Evolutionary conservation across 2,888 invertebrate species (phyloP).

Genomic region (Caenorhabditis macrosperma): DNA sequence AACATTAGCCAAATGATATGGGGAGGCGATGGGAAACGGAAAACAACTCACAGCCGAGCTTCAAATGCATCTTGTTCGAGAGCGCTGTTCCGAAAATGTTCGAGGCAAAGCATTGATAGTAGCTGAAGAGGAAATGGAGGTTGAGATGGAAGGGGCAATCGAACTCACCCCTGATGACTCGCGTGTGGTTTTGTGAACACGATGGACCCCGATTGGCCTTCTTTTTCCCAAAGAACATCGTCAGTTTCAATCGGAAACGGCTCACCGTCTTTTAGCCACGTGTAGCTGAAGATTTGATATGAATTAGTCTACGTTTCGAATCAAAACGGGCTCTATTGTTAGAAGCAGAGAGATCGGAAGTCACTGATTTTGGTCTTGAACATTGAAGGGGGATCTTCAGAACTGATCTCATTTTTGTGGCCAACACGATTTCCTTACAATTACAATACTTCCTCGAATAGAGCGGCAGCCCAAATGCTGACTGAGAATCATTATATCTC

Average conservation of each 20-base stretch:
- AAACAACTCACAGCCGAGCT: constrained; percentile 85
- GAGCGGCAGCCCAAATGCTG: too few species aligned
- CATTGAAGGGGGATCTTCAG: too few species aligned
- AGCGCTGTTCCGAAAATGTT: constrained; percentile 85
- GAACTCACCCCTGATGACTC: constrained; percentile 47
- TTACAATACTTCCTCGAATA: too few species aligned
- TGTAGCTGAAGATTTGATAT: constrained; percentile 65
- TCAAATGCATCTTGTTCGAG: constrained; percentile 94
- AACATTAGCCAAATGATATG: constrained; percentile 2
- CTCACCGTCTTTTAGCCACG: constrained; percentile 74
- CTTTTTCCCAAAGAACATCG: constrained; percentile 70
- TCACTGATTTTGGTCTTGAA: too few species aligned
- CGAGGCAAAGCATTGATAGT: constrained; percentile 82
- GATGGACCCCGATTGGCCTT: constrained; percentile 78
- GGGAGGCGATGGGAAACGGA: too few species aligned
- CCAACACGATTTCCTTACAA: too few species aligned
- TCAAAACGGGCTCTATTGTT: too few species aligned
- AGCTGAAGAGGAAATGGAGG: constrained; percentile 39
- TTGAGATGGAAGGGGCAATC: too few species aligned
- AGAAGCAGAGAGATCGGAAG: too few species aligned
- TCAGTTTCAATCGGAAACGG: constrained; percentile 67
- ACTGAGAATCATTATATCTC: too few species aligned
- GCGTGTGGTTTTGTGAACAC: constrained; percentile 61
- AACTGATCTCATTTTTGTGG: too few species aligned
- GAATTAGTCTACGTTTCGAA: background rate